These are phyloP conservation scores for Trialeurodes vaporariorum DNA, from an alignment of 1,140 invertebrate species.

Conservation along the genomic window DNA sequence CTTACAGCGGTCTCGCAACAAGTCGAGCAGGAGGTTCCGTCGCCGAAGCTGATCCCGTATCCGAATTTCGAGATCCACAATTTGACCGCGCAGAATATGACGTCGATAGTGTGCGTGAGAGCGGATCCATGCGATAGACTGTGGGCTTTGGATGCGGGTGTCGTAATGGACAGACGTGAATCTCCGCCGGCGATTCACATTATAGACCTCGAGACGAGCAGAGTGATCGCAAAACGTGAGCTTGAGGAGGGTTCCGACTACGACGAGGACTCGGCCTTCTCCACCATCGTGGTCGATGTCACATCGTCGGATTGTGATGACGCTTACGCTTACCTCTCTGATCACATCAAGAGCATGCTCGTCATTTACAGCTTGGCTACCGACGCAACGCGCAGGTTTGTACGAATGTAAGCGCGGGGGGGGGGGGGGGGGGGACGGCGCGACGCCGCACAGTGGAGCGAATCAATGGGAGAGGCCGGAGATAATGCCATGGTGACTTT, in stretches of 20 bases:
- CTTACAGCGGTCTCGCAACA: no score
- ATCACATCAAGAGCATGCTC: conserved; percentile 54
- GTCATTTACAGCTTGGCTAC: conserved; percentile 61
- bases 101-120: conserved; percentile 32
- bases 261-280: conserved; percentile 54
- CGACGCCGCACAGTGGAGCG: no score
- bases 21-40: no score
- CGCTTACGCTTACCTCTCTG: conserved; percentile 58
- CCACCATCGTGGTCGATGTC: conserved; percentile 58
- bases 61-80: conserved; percentile 42
- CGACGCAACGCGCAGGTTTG: no score
- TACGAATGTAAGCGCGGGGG: no score
- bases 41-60: conserved; percentile 59
- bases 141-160: conserved; percentile 61
- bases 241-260: conserved; percentile 50
- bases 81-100: conserved; percentile 42
- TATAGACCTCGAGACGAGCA: conserved; percentile 56
- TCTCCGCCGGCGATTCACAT: conserved; percentile 48
- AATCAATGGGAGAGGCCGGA: no score
- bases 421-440: no score
- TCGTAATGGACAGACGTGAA: conserved; percentile 41
- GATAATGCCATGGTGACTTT: no score
- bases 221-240: conserved; percentile 44
- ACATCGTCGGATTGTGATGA: conserved; percentile 52
- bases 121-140: conserved; percentile 59